Evolutionary conservation across 2,888 invertebrate genomes (phyloP).

Genomic region (Creontiades dilutus): DNA sequence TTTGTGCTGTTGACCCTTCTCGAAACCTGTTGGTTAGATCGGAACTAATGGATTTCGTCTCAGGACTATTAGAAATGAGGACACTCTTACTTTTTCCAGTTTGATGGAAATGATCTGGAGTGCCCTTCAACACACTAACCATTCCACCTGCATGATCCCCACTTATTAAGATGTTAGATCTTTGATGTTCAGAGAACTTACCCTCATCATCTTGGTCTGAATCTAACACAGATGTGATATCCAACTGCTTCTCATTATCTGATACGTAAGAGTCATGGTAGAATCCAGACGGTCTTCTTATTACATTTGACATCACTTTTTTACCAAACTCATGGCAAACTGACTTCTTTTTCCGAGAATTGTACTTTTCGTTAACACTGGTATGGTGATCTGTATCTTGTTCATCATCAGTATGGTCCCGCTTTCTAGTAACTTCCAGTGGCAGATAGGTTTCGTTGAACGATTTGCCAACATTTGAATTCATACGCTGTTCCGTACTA

Average conservation of each 20-base stretch:
- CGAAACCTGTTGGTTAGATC: too few species aligned
- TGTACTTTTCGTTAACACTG: not conserved
- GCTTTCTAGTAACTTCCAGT: not conserved
- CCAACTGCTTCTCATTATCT: too few species aligned
- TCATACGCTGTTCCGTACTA: not conserved
- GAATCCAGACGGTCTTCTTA: too few species aligned
- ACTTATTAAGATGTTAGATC: not conserved
- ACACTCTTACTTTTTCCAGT: not conserved
- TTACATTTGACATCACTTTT: not conserved
- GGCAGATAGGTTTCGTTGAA: not conserved
- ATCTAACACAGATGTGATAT: too few species aligned
- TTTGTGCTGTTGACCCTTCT: too few species aligned
- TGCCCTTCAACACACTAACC: conserved; percentile 7
- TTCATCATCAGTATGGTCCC: not conserved
- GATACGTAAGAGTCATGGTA: too few species aligned
- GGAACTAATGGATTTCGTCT: too few species aligned
- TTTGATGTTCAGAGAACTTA: not conserved
- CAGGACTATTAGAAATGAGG: not conserved
- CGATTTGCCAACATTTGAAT: not conserved
- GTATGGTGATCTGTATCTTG: not conserved
- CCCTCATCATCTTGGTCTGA: too few species aligned
- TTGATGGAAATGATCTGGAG: not conserved
- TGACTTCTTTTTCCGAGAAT: not conserved
- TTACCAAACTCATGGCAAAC: not conserved
- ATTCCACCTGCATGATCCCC: not conserved